Conservation (phyloP, 2,888 invertebrate species). For the Priocnemis perturbator region DNA sequence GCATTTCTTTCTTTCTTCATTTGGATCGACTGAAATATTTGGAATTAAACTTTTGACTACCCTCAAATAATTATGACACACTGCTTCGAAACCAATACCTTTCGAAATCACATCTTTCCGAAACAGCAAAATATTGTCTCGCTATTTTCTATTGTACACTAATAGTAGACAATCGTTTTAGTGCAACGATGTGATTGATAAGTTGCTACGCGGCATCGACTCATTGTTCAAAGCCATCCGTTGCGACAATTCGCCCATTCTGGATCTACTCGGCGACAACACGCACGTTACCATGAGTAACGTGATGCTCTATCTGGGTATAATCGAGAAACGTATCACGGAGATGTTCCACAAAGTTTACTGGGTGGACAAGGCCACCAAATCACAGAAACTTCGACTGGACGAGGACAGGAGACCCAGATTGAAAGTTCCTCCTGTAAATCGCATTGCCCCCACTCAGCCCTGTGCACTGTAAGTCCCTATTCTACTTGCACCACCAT, state of each 20-base stretch:
- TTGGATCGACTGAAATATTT: too few species aligned
- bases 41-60: too few species aligned
- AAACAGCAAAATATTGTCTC: too few species aligned
- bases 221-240: slow-evolving; percentile 79
- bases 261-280: slow-evolving; percentile 84
- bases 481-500: neutral
- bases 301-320: slow-evolving; percentile 87
- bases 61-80: too few species aligned
- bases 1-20: too few species aligned
- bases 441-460: slow-evolving; percentile 74
- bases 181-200: slow-evolving; percentile 69
- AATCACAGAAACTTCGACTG: slow-evolving; percentile 61
- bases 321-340: slow-evolving; percentile 85
- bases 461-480: slow-evolving; percentile 77
- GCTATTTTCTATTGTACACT: too few species aligned
- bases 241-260: slow-evolving; percentile 84
- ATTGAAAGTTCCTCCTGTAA: slow-evolving; percentile 67
- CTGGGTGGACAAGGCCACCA: slow-evolving; percentile 69
- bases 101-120: too few species aligned
- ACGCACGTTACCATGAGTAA: slow-evolving; percentile 85
- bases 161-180: slow-evolving; percentile 37
- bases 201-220: slow-evolving; percentile 76
- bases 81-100: too few species aligned
- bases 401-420: slow-evolving; percentile 70
- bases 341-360: slow-evolving; percentile 80